phyloP scores from a whole-genome alignment of 1,140 invertebrate genomes.

The Metopolophium dirhodum region DNA sequence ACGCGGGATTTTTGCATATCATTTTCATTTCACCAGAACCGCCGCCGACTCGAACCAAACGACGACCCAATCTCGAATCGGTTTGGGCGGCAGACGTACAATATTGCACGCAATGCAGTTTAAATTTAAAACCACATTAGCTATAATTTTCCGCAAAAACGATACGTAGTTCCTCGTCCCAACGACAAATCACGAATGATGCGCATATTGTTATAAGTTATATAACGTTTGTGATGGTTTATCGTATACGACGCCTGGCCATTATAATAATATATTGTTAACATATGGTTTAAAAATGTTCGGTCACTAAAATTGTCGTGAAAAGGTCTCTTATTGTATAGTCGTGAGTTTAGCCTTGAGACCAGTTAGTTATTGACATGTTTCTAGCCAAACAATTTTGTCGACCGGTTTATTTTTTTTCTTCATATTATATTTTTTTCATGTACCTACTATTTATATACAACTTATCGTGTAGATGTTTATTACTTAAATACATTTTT shows the following conservation, averaged over 20 bases:
- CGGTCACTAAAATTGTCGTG: neutral
- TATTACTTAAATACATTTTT: neutral
- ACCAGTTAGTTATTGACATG: conserved; percentile 24
- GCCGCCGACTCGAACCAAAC: neutral
- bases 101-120: neutral
- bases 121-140: neutral
- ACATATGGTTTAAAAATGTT: neutral
- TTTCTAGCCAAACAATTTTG: conserved; percentile 13
- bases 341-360: neutral
- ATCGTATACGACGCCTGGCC: neutral
- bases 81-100: neutral
- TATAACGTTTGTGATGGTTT: neutral
- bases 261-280: neutral
- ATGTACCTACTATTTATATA: neutral
- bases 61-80: neutral
- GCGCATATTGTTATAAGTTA: neutral
- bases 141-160: neutral
- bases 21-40: neutral
- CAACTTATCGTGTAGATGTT: neutral
- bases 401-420: conserved; percentile 34
- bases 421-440: neutral
- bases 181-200: neutral
- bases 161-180: neutral
- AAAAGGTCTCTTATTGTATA: conserved; percentile 25
- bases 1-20: neutral